Evolutionary conservation across 1,140 invertebrate genomes (phyloP).

Genomic region (Lethrus apterus): DNA sequence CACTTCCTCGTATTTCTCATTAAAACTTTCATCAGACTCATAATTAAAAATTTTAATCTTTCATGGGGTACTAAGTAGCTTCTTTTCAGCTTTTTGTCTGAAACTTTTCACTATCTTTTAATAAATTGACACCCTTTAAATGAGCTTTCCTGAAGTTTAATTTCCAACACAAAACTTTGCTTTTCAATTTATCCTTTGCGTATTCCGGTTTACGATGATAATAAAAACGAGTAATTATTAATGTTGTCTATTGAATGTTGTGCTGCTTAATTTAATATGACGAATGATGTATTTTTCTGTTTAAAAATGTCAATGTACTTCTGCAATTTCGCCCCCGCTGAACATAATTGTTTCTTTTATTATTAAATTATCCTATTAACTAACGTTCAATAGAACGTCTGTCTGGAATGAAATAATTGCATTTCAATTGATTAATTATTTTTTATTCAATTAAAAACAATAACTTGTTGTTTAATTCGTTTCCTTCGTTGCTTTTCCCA

Average conservation of each 20-base stretch:
- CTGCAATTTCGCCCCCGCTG: conserved; percentile 15
- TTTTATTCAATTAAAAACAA: conserved; percentile 21
- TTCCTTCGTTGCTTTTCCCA: no score
- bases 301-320: conserved; percentile 17
- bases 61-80: conserved; percentile 14
- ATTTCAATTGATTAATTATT: conserved; percentile 21
- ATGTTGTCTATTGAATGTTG: no score
- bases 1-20: conserved; percentile 7
- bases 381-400: conserved; percentile 14
- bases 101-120: conserved; percentile 15
- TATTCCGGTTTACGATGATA: no score
- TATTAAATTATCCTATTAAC: conserved; percentile 20
- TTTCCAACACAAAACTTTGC: neutral
- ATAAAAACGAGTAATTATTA: no score
- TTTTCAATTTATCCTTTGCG: conserved; percentile 2
- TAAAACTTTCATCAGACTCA: conserved; percentile 17
- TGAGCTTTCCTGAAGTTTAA: conserved; percentile 11
- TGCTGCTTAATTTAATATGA: no score
- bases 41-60: conserved; percentile 21
- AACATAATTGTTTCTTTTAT: conserved; percentile 22
- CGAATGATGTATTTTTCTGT: no score
- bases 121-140: conserved; percentile 14
- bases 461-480: no score
- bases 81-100: conserved; percentile 14
- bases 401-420: conserved; percentile 18